Evolutionary conservation across 1,140 invertebrate genomes (phyloP).

Genomic region (Trissolcus basalis): DNA sequence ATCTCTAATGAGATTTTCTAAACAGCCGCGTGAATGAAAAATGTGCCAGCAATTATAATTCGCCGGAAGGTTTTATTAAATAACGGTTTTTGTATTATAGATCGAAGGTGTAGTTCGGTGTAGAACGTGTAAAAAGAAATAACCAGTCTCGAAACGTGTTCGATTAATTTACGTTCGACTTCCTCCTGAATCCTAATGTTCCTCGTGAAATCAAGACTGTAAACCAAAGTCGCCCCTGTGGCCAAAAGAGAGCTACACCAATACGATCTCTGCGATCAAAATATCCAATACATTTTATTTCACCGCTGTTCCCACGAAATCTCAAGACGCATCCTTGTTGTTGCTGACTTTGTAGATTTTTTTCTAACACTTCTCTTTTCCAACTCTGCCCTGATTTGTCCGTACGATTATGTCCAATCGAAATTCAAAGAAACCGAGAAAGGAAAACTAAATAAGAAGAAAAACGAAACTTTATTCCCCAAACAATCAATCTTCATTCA

Average conservation of each 20-base stretch:
- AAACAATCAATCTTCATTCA: neutral
- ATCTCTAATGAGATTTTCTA: constrained; percentile 50
- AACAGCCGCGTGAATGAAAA: constrained; percentile 16
- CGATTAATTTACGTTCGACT: constrained; percentile 14
- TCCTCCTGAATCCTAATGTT: constrained; percentile 47
- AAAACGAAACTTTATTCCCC: no score
- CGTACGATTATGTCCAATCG: no score
- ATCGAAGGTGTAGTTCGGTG: constrained; percentile 6
- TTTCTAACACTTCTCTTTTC: constrained; percentile 20
- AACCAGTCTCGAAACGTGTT: neutral
- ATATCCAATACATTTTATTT: constrained; percentile 74
- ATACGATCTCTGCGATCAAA: constrained; percentile 63
- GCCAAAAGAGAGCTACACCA: constrained; percentile 58
- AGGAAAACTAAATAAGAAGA: no score
- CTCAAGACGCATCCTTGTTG: constrained; percentile 60
- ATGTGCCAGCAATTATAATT: constrained; percentile 23
- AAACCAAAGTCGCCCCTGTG: constrained; percentile 51
- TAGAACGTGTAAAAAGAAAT: constrained; percentile 9
- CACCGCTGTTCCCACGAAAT: constrained; percentile 62
- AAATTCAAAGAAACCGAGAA: no score
- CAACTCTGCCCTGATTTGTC: no score
- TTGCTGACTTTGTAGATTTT: constrained; percentile 68
- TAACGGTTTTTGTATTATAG: constrained; percentile 23
- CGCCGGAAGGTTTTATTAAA: neutral
- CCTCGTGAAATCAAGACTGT: constrained; percentile 29